phyloP scores from a whole-genome alignment of 2,113 vertebrate species.

The Pseudopipra pipra region DNA sequence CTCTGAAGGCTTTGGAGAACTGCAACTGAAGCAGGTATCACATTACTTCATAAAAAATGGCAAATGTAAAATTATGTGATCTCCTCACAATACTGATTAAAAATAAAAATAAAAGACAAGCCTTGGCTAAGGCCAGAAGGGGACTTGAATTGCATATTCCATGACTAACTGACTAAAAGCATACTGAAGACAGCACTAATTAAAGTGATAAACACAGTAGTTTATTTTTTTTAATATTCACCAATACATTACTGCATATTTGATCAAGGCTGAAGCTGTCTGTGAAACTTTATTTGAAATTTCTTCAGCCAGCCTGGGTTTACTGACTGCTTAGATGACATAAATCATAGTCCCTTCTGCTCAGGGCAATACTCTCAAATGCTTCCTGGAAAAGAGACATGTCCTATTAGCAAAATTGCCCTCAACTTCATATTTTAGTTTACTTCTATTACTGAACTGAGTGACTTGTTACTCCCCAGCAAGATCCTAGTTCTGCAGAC shows the following conservation, averaged over 20 bases:
- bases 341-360: background rate
- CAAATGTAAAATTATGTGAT: background rate
- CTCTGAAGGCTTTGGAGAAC: background rate
- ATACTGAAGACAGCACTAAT: background rate
- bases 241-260: background rate
- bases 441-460: background rate
- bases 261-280: background rate
- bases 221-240: background rate
- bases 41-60: background rate
- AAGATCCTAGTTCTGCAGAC: background rate
- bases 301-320: background rate
- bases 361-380: background rate
- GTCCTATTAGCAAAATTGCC: background rate
- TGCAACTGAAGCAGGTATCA: background rate
- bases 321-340: background rate
- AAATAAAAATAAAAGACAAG: background rate
- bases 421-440: background rate
- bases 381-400: background rate
- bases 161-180: background rate
- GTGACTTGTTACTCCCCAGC: background rate
- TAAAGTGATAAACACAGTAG: background rate
- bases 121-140: background rate
- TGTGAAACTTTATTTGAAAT: background rate
- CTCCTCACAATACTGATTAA: background rate
- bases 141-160: background rate